phyloP scores from a whole-genome alignment of 2,113 vertebrate genomes.

The Carassius auratus region DNA sequence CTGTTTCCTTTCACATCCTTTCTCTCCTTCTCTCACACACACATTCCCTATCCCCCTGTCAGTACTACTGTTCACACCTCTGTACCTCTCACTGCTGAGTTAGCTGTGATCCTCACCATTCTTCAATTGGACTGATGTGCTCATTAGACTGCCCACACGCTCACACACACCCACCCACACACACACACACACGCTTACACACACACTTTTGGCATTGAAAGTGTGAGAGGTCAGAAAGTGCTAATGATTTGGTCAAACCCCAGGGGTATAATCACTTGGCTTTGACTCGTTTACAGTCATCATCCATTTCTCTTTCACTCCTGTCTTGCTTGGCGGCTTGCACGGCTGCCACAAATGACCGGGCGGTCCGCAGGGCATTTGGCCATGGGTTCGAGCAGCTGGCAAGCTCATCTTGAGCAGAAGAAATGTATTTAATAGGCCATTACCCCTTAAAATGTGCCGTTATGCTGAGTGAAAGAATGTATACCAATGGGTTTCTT shows the following conservation, averaged over 20 bases:
- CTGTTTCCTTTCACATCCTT: not conserved
- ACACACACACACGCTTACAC: constrained; percentile 34
- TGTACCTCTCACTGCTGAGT: constrained; percentile 47
- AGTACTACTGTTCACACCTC: constrained; percentile 34
- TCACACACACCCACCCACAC: constrained; percentile 35
- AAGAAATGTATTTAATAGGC: constrained; percentile 47
- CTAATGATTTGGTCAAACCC: constrained; percentile 39
- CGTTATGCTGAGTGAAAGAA: constrained; percentile 23
- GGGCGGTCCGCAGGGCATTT: constrained; percentile 27
- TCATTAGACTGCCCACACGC: constrained; percentile 41
- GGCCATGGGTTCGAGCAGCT: constrained; percentile 43
- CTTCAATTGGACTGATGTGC: constrained; percentile 44
- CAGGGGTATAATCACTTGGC: constrained; percentile 45
- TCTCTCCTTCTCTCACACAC: constrained; percentile 4
- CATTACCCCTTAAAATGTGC: constrained; percentile 42
- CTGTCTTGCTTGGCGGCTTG: constrained; percentile 6
- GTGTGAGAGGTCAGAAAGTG: constrained; percentile 40
- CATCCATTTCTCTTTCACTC: constrained; percentile 32
- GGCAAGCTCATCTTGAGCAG: constrained; percentile 20
- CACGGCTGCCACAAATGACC: not conserved
- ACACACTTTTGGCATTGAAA: constrained; percentile 25
- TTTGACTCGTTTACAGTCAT: constrained; percentile 36
- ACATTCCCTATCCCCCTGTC: constrained; percentile 19
- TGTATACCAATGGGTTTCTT: not conserved
- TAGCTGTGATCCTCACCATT: constrained; percentile 44